Conservation (phyloP, 1,140 invertebrate genomes). For the Lepeophtheirus salmonis region DNA sequence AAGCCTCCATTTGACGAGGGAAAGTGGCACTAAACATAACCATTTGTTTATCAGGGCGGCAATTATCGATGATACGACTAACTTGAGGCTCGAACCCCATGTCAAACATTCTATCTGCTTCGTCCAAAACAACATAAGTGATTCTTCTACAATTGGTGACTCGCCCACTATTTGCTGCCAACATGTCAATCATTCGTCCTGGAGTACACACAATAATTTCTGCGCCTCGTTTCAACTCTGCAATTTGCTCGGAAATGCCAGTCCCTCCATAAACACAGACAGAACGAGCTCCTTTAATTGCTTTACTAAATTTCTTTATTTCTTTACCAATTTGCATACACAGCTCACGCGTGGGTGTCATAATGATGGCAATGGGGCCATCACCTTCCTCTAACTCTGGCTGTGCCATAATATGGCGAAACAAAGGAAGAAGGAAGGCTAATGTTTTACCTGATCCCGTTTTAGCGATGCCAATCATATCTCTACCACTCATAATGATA, state of each 20-base stretch:
- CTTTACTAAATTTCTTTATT: constrained; percentile 84
- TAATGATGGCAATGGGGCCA: constrained; percentile 86
- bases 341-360: constrained; percentile 93
- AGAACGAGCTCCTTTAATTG: constrained; percentile 50
- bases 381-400: constrained; percentile 77
- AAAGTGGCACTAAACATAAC: constrained; percentile 99
- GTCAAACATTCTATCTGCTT: constrained; percentile 99
- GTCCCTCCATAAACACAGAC: constrained; percentile 98
- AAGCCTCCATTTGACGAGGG: constrained; percentile 93
- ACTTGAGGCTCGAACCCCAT: constrained; percentile 99
- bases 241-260: constrained; percentile 88
- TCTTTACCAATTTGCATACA: constrained; percentile 98
- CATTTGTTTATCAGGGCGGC: constrained; percentile 88
- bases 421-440: constrained; percentile 95
- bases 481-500: constrained; percentile 83
- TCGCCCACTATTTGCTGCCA: constrained; percentile 82
- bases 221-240: constrained; percentile 83
- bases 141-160: constrained; percentile 89
- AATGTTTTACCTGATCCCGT: constrained; percentile 97
- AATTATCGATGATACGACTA: constrained; percentile 92
- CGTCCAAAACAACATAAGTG: constrained; percentile 93
- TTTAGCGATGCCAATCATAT: constrained; percentile 97
- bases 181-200: constrained; percentile 98
- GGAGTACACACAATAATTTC: constrained; percentile 99
- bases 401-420: constrained; percentile 91